Conservation (phyloP, 2,113 vertebrate species). For the Cyprinodon tularosa region DNA sequence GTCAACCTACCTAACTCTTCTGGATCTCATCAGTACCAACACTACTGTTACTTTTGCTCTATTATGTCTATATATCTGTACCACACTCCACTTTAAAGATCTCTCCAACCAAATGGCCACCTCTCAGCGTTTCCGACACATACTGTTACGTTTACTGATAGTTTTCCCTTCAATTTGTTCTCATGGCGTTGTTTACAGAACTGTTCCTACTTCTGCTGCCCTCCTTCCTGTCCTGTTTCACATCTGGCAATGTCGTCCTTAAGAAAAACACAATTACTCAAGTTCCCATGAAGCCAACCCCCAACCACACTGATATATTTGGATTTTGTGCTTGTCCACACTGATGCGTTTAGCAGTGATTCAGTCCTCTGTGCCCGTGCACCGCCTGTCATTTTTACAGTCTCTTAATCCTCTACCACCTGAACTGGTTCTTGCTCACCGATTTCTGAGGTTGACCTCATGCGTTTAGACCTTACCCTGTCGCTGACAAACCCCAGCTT, state of each 20-base stretch:
- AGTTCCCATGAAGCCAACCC: conserved; percentile 20
- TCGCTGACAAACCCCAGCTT: not conserved
- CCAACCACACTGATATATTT: conserved; percentile 5
- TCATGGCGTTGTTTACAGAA: conserved; percentile 9
- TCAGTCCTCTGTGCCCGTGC: not conserved
- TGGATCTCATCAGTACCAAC: not conserved
- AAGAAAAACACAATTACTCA: conserved; percentile 29
- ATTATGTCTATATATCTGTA: not conserved
- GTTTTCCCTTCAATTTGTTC: conserved; percentile 11
- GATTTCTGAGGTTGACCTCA: conserved; percentile 12
- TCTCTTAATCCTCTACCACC: not conserved
- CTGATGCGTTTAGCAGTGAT: not conserved
- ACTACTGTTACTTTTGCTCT: not conserved
- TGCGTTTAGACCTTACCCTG: not conserved
- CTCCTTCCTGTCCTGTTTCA: conserved; percentile 55
- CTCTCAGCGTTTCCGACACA: conserved; percentile 26
- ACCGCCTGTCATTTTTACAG: not conserved
- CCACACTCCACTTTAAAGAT: not conserved
- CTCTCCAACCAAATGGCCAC: conserved; percentile 1
- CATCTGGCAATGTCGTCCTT: conserved; percentile 30
- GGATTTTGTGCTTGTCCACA: not conserved
- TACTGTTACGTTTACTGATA: conserved; percentile 5
- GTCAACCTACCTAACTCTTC: not conserved
- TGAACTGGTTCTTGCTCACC: not conserved
- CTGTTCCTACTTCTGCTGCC: conserved; percentile 7